Evolutionary conservation across 2,113 vertebrate genomes (phyloP).

Genomic region (Neofelis nebulosa): DNA sequence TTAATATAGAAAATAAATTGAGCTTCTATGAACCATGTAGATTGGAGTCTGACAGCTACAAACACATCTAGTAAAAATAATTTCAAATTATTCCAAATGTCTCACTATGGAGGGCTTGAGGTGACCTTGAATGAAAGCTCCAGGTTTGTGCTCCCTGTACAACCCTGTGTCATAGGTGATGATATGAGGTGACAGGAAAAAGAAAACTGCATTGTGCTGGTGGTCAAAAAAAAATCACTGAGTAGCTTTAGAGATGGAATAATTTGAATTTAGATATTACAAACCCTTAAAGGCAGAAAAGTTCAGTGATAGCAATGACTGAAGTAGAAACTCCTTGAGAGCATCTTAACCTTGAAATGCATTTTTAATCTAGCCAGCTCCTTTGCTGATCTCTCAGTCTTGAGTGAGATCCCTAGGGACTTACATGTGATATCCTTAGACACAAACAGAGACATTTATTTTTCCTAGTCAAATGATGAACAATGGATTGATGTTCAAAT

Average conservation of each 20-base stretch:
- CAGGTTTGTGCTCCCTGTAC: slow-evolving; percentile 18
- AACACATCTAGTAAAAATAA: slow-evolving; percentile 82
- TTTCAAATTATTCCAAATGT: slow-evolving; percentile 80
- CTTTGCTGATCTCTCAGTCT: background rate
- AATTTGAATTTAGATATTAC: slow-evolving; percentile 57
- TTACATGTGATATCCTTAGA: background rate
- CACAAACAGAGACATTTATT: background rate
- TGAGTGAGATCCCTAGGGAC: background rate
- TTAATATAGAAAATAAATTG: slow-evolving; percentile 82
- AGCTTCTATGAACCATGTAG: slow-evolving; percentile 77
- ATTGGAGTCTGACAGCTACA: slow-evolving; percentile 80
- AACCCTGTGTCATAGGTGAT: slow-evolving; percentile 44
- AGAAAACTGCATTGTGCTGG: slow-evolving; percentile 11
- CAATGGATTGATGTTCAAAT: background rate
- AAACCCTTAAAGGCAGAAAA: slow-evolving; percentile 44
- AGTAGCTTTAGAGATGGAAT: slow-evolving; percentile 47
- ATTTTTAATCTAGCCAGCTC: background rate
- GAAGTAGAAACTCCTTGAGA: slow-evolving; percentile 14
- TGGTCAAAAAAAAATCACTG: background rate
- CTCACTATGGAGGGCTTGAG: slow-evolving; percentile 68
- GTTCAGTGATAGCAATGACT: slow-evolving; percentile 28
- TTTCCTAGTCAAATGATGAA: background rate
- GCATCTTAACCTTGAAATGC: slow-evolving; percentile 24
- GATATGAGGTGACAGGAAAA: slow-evolving; percentile 38
- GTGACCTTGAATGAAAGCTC: slow-evolving; percentile 76